Conservation (phyloP, 1,140 invertebrate species). For the Plutomurus gul region DNA sequence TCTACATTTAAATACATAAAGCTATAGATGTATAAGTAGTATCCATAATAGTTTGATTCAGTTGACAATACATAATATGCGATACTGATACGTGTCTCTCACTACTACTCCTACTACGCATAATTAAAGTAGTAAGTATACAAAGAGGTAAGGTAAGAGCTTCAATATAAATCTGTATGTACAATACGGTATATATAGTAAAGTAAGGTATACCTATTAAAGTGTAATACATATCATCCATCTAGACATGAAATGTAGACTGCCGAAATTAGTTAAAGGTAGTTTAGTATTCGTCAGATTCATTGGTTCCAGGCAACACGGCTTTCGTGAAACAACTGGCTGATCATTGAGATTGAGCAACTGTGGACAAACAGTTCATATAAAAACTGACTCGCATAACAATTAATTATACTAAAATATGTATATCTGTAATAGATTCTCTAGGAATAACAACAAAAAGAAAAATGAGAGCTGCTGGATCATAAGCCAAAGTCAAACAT, state of each 20-base stretch:
- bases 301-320: constrained; percentile 17
- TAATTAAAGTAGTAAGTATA: too few species aligned
- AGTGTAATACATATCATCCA: not conserved
- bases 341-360: constrained; percentile 29
- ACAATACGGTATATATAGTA: not conserved
- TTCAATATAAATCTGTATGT: not conserved
- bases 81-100: too few species aligned
- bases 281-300: constrained; percentile 21
- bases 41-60: too few species aligned
- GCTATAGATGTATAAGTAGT: too few species aligned
- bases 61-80: too few species aligned
- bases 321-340: constrained; percentile 18
- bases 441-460: not conserved
- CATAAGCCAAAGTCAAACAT: not conserved
- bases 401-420: not conserved
- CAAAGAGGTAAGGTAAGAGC: constrained; percentile 16
- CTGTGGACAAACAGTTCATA: constrained; percentile 11
- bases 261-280: not conserved
- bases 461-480: constrained; percentile 13
- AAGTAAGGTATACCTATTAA: not conserved
- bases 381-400: not conserved
- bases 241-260: constrained; percentile 20
- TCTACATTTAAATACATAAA: not conserved
- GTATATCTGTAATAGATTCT: constrained; percentile 7
- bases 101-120: too few species aligned